A percentile compares a stretch with the other conserved stretches of the same genome.
Conservation (phyloP, 2,888 invertebrate species). For the Argyra leucocephala region DNA sequence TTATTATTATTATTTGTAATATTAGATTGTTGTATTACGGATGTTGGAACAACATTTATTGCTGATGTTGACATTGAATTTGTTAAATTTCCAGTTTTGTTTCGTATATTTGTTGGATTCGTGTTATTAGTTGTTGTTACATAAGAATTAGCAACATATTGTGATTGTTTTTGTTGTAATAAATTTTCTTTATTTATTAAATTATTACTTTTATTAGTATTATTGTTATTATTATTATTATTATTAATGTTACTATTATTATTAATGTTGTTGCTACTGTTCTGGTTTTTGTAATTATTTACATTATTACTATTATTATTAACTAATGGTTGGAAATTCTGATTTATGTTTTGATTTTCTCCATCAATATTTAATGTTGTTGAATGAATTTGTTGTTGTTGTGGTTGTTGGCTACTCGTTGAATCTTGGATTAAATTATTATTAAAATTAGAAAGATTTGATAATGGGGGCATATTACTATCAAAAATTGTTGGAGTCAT, state of each 20-base stretch:
- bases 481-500: neutral
- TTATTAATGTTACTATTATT: neutral
- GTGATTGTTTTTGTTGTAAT: neutral
- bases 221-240: neutral
- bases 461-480: neutral
- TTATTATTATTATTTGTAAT: neutral
- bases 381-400: neutral
- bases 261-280: neutral
- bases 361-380: neutral
- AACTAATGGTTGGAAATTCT: neutral
- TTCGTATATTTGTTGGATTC: neutral
- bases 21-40: neutral
- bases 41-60: neutral
- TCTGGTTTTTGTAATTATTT: neutral
- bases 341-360: neutral
- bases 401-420: neutral
- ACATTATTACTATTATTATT: slow-evolving; percentile 3
- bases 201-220: neutral
- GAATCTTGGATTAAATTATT: neutral
- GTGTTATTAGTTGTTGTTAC: neutral
- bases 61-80: neutral
- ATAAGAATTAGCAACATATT: neutral
- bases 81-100: neutral
- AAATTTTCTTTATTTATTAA: neutral
- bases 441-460: neutral